phyloP scores from a whole-genome alignment of 2,888 invertebrate species.

The Nephrocerus scutellatus region DNA sequence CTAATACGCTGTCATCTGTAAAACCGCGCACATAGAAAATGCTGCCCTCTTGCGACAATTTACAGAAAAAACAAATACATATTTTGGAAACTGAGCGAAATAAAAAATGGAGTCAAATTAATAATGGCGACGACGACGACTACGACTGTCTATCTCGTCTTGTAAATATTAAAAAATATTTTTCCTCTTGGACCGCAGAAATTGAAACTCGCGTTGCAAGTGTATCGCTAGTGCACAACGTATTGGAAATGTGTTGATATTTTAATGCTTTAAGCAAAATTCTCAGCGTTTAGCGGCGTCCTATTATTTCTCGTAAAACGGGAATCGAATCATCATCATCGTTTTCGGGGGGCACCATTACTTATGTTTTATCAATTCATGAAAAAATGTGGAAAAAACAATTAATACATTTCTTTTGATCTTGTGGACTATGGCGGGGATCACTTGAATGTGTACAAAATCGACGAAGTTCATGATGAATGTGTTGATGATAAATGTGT shows the following conservation, averaged over 20 bases:
- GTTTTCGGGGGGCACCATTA: too few species aligned
- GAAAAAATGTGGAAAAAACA: constrained; percentile 24
- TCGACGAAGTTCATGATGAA: too few species aligned
- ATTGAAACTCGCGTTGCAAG: too few species aligned
- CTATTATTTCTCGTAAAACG: too few species aligned
- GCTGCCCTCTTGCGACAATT: constrained; percentile 24
- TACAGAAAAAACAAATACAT: constrained; percentile 17
- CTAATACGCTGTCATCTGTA: constrained; percentile 11
- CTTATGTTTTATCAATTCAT: too few species aligned
- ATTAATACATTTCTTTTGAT: constrained; percentile 24
- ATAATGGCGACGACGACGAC: constrained; percentile 39
- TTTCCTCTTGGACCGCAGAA: too few species aligned
- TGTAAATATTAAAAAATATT: constrained; percentile 42
- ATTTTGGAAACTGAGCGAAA: constrained; percentile 27
- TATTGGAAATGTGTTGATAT: too few species aligned
- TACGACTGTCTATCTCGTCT: constrained; percentile 31
- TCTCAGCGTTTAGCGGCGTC: too few species aligned
- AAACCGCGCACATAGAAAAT: constrained; percentile 3
- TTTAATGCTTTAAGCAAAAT: too few species aligned
- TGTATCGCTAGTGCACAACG: too few species aligned
- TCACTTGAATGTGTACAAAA: constrained; percentile 25
- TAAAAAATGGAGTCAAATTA: constrained; percentile 41
- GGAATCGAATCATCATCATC: too few species aligned
- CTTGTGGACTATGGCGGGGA: constrained; percentile 31
- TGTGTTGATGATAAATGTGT: too few species aligned